These are phyloP conservation scores for Falcunculus frontatus DNA, from an alignment of 2,113 vertebrate genomes.

Conservation along the genomic window DNA sequence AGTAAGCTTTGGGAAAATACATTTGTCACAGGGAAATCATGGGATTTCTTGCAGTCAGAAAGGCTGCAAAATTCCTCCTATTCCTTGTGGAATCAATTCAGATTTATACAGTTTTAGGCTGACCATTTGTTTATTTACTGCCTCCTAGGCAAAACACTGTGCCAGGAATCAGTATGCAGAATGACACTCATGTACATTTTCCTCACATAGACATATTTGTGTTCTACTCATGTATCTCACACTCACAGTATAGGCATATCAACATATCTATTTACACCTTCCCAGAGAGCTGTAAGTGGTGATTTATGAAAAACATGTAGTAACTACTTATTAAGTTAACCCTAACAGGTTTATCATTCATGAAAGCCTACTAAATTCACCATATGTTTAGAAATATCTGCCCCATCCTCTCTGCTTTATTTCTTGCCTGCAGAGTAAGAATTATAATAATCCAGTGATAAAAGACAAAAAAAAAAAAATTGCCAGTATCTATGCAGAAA, in stretches of 20 bases:
- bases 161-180: neutral
- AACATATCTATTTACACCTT: neutral
- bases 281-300: neutral
- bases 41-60: neutral
- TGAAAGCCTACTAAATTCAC: neutral
- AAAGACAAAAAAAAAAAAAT: neutral
- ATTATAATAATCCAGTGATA: neutral
- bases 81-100: neutral
- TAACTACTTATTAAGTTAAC: neutral
- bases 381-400: neutral
- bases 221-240: neutral
- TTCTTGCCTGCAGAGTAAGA: constrained; percentile 14
- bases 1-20: neutral
- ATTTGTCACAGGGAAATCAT: neutral
- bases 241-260: neutral
- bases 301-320: neutral
- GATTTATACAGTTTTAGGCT: neutral
- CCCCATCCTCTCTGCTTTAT: neutral
- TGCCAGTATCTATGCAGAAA: neutral
- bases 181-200: neutral
- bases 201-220: neutral
- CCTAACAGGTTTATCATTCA: neutral
- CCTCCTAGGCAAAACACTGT: neutral
- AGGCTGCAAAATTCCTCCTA: neutral
- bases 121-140: constrained; percentile 1